Conservation (phyloP, 2,113 vertebrate genomes). For the Oxygymnocypris stewartii region DNA sequence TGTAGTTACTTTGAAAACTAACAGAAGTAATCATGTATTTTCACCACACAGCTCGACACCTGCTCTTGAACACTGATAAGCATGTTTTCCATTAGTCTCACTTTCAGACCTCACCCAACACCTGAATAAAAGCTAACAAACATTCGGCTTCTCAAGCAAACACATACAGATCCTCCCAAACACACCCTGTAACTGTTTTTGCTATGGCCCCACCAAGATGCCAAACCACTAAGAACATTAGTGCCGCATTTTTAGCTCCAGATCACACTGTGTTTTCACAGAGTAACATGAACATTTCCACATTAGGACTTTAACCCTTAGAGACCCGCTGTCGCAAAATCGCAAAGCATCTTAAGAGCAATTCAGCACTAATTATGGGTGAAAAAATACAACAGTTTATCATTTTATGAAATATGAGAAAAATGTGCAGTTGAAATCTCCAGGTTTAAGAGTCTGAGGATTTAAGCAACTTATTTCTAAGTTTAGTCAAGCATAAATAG, state of each 20-base stretch:
- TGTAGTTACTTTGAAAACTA: neutral
- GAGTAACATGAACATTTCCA: constrained; percentile 4
- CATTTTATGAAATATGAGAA: neutral
- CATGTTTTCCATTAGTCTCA: constrained; percentile 11
- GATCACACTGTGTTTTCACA: constrained; percentile 21
- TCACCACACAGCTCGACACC: constrained; percentile 10
- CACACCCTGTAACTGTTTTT: constrained; percentile 25
- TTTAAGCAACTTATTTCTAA: neutral
- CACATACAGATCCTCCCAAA: constrained; percentile 27
- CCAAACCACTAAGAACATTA: constrained; percentile 31
- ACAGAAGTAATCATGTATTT: neutral
- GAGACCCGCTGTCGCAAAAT: neutral
- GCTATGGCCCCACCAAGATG: constrained; percentile 12
- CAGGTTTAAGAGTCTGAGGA: neutral
- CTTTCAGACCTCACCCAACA: constrained; percentile 26
- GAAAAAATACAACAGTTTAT: neutral
- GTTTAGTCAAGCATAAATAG: neutral
- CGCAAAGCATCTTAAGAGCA: neutral
- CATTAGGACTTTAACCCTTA: constrained; percentile 8
- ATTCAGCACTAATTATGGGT: neutral
- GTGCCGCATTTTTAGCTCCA: constrained; percentile 17
- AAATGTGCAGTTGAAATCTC: neutral
- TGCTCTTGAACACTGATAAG: constrained; percentile 19
- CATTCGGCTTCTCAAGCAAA: constrained; percentile 1
- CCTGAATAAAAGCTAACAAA: constrained; percentile 1